phyloP scores from a whole-genome alignment of 2,888 invertebrate genomes.

The Trichacis sp. region DNA sequence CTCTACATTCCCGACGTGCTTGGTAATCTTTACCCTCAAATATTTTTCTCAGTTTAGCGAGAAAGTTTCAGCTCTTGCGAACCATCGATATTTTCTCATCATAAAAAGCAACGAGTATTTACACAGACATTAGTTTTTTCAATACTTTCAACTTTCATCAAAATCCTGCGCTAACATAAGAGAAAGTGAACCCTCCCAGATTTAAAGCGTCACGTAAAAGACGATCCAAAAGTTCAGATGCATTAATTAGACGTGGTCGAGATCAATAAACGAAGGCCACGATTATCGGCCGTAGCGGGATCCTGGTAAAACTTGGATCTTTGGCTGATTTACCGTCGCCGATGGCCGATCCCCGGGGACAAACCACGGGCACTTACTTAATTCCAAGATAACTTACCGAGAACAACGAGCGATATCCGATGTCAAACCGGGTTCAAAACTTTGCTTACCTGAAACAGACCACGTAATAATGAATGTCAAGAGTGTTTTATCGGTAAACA shows the following conservation, averaged over 20 bases:
- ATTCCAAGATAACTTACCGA: slow-evolving; percentile 49
- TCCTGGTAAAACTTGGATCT: slow-evolving; percentile 42
- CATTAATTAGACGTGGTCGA: slow-evolving; percentile 45
- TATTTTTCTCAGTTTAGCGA: too few species aligned
- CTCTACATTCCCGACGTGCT: too few species aligned
- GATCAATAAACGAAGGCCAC: slow-evolving; percentile 44
- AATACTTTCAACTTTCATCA: too few species aligned
- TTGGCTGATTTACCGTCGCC: slow-evolving; percentile 43
- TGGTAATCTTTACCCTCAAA: too few species aligned
- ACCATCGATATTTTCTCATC: too few species aligned
- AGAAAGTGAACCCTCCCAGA: too few species aligned
- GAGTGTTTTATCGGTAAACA: background rate
- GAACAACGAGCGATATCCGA: slow-evolving; percentile 30
- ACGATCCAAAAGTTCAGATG: slow-evolving; percentile 38
- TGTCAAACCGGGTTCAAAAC: slow-evolving; percentile 29
- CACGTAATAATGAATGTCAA: slow-evolving; percentile 22
- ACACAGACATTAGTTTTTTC: too few species aligned
- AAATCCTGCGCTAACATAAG: too few species aligned
- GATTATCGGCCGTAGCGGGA: slow-evolving; percentile 40
- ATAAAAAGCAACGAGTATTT: too few species aligned
- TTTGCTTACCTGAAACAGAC: slow-evolving; percentile 58
- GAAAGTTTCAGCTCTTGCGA: too few species aligned
- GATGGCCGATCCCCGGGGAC: slow-evolving; percentile 38
- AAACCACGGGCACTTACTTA: slow-evolving; percentile 38
- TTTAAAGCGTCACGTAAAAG: slow-evolving; percentile 39